Base-by-base conservation (phyloP, 2,113 vertebrate species). In the Saguinus midas region DNA sequence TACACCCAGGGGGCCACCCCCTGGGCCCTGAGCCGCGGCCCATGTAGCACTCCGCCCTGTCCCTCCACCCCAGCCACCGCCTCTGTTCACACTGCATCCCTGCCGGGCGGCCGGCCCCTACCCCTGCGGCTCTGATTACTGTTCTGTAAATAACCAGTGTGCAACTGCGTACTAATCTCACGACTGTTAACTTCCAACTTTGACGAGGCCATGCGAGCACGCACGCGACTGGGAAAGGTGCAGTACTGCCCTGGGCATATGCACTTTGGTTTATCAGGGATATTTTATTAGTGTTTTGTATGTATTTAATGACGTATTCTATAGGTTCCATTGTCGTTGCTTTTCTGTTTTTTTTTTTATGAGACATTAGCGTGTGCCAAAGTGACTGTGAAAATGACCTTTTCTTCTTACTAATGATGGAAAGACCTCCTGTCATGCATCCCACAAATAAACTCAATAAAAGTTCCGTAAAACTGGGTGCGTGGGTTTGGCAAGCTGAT, bases 231-330 rank as follows among this genome's bases (percentile, higher is more conserved):
- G 99, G 98, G 98, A 98, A 99, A 98, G 99, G 99, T 99, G 98
- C 99, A 98, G 98, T 98, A 98, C 99, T 64, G 61, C 14, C 61
- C 99, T 99, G 99, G 99, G 99, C 99, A 99, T 99, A 99, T 99
- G 99, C 99, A 99, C 99, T 99, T 99, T 99, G 99, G 99, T 99
- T 99, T 99, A 99, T 99, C 99, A 99, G 99, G 99, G 99, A 99
- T 99, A 99, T 99, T 99, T 99, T 99, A 99, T 99, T 99, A 99
- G 99, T 99, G 99, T 99, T 99, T 99, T 99, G 99, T 99, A 99
- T 99, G 99, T 99, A 99, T 99, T 99, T 99, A 99, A 99, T 99
- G 99, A 99, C 99, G 98, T 99, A 99, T 99, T 99, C 99, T 99
- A 97, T 97, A 98, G 98, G 99, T 99, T 99, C 99, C 99, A 99